Percentiles rank a stretch among this genome's conserved stretches.
Evolutionary conservation across 2,888 invertebrate species (phyloP).

Genomic region (Lasius platythorax): DNA sequence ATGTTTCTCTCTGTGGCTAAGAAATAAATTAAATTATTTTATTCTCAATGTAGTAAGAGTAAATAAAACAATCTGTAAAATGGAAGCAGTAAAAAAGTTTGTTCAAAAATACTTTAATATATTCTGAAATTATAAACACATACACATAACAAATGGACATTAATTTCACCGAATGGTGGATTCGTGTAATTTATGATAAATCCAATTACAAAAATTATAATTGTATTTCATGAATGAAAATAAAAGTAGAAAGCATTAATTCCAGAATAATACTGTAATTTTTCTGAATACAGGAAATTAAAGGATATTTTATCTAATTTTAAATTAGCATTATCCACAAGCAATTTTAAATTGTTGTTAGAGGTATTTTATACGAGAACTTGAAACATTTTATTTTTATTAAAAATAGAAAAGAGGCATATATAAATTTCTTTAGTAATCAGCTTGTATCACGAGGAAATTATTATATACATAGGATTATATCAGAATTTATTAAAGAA

Average conservation of each 20-base stretch:
- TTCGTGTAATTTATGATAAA: neutral
- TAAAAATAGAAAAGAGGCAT: neutral
- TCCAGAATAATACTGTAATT: neutral
- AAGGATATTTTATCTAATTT: neutral
- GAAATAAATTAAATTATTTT: neutral
- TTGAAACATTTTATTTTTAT: neutral
- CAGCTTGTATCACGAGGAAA: neutral
- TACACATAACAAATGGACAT: neutral
- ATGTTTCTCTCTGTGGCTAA: neutral
- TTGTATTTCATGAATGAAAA: neutral
- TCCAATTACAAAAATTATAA: neutral
- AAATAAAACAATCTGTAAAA: neutral
- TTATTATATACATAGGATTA: neutral
- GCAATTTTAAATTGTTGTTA: neutral
- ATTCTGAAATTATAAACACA: neutral
- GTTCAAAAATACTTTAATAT: neutral
- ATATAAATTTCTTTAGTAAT: neutral
- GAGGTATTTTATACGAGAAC: neutral
- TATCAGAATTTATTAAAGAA: neutral
- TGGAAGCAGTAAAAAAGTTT: neutral
- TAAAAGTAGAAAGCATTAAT: neutral
- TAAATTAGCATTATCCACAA: neutral
- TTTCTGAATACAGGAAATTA: neutral
- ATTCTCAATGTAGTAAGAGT: neutral
- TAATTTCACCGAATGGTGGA: neutral